Conservation (phyloP, 1,140 invertebrate genomes). For the Zaprionus africanus region DNA sequence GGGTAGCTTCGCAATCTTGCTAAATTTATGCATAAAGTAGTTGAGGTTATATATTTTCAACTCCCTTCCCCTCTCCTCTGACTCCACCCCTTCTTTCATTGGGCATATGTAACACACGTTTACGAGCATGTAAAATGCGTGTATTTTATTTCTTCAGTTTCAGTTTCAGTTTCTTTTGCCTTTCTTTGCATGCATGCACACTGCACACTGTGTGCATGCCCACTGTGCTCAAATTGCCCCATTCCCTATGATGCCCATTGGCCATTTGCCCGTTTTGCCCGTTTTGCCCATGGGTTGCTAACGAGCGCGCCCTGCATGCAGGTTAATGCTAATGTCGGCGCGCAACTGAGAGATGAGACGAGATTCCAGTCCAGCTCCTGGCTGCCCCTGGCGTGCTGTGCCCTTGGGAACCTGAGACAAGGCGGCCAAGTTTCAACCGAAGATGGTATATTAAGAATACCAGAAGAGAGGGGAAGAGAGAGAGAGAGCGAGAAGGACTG, state of each 20-base stretch:
- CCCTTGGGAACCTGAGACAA: conserved; percentile 11
- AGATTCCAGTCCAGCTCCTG: neutral
- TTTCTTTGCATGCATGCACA: conserved; percentile 26
- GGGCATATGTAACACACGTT: conserved; percentile 80
- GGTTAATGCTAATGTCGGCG: conserved; percentile 48
- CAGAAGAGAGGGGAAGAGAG: neutral
- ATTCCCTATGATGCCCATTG: conserved; percentile 42
- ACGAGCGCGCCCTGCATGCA: conserved; percentile 40
- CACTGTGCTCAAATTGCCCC: conserved; percentile 13
- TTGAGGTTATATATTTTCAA: conserved; percentile 78
- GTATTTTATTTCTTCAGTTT: conserved; percentile 77
- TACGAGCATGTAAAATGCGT: conserved; percentile 81
- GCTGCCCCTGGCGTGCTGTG: conserved; percentile 1
- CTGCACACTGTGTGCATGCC: conserved; percentile 21
- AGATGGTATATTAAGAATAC: conserved; percentile 1
- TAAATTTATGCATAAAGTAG: conserved; percentile 82
- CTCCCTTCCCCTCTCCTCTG: neutral
- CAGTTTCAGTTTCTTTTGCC: conserved; percentile 44
- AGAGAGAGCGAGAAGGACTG: neutral
- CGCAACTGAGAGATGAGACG: neutral
- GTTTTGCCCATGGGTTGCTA: conserved; percentile 42
- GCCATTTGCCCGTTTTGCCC: neutral
- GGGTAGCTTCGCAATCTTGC: conserved; percentile 81
- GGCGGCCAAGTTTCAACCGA: neutral
- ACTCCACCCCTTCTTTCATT: conserved; percentile 13